phyloP scores from a whole-genome alignment of 2,888 invertebrate genomes.

The Drosophila barbarae region DNA sequence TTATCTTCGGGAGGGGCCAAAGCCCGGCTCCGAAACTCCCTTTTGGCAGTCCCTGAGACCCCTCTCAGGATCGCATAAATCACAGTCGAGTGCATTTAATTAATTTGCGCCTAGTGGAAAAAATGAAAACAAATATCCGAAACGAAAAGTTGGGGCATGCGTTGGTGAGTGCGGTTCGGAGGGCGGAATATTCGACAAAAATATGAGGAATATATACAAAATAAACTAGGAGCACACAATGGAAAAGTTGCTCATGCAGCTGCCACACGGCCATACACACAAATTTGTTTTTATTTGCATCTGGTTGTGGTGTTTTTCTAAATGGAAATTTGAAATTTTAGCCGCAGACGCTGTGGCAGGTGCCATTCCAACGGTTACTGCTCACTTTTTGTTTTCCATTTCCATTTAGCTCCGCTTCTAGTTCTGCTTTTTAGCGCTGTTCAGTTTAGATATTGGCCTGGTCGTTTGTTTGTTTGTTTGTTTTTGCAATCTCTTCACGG shows the following conservation, averaged over 20 bases:
- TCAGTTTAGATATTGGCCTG: conserved; percentile 7
- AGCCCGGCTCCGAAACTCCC: conserved; percentile 1
- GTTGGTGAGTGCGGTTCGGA: neutral
- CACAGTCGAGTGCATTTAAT: conserved; percentile 63
- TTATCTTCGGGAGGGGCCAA: conserved; percentile 5
- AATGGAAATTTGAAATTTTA: conserved; percentile 49
- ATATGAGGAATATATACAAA: conserved; percentile 32
- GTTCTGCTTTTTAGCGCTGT: conserved; percentile 14
- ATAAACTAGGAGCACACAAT: conserved; percentile 36
- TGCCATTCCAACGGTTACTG: conserved; percentile 37
- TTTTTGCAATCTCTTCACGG: conserved; percentile 42
- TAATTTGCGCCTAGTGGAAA: conserved; percentile 46
- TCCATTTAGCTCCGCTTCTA: conserved; percentile 18
- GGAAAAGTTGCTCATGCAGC: conserved; percentile 42
- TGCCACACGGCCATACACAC: conserved; percentile 30
- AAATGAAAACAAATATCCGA: conserved; percentile 28
- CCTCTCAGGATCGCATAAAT: conserved; percentile 45
- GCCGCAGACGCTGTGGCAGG: conserved; percentile 40
- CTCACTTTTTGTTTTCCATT: conserved; percentile 24
- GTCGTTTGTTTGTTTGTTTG: conserved; percentile 8
- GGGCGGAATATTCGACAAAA: conserved; percentile 27
- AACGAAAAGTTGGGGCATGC: conserved; percentile 35
- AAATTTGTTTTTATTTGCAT: conserved; percentile 42
- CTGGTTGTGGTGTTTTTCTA: conserved; percentile 35
- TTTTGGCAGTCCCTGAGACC: conserved; percentile 4